These are phyloP conservation scores for Urocitellus parryii DNA, from an alignment of 2,113 vertebrate species.

Conservation along the genomic window DNA sequence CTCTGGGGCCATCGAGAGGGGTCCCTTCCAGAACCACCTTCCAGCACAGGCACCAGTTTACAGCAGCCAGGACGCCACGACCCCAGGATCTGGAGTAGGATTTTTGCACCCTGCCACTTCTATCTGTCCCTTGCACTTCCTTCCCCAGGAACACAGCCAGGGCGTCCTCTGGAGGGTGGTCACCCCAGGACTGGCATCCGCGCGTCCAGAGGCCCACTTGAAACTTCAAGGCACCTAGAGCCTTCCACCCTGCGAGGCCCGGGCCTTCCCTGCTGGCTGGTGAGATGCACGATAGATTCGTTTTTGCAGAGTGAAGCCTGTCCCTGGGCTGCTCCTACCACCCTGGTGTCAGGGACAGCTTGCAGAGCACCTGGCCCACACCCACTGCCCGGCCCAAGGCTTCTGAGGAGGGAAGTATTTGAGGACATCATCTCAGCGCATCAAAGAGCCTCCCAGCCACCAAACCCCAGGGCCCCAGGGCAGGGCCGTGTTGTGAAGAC, in stretches of 20 bases:
- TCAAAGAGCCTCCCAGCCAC: neutral
- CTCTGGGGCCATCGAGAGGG: neutral
- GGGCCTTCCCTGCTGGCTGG: neutral
- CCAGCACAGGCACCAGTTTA: neutral
- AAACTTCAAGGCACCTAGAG: neutral
- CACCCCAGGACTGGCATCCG: neutral
- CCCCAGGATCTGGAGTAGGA: neutral
- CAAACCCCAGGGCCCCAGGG: neutral
- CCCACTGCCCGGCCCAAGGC: neutral
- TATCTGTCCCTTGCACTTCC: neutral
- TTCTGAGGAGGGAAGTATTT: neutral
- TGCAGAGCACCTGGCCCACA: rapidly evolving
- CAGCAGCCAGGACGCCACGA: neutral
- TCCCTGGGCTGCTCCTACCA: neutral
- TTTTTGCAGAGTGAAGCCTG: neutral
- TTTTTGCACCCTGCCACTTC: neutral
- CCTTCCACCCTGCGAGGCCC: neutral
- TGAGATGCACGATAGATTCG: neutral
- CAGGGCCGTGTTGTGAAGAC: neutral
- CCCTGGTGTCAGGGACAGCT: neutral
- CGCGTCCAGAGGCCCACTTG: neutral
- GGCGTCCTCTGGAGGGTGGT: neutral
- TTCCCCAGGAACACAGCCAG: neutral
- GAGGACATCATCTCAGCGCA: neutral
- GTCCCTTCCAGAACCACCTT: neutral